Evolutionary conservation across 2,888 invertebrate genomes (phyloP).

Genomic region (Sinopyrophorus schimmeli): DNA sequence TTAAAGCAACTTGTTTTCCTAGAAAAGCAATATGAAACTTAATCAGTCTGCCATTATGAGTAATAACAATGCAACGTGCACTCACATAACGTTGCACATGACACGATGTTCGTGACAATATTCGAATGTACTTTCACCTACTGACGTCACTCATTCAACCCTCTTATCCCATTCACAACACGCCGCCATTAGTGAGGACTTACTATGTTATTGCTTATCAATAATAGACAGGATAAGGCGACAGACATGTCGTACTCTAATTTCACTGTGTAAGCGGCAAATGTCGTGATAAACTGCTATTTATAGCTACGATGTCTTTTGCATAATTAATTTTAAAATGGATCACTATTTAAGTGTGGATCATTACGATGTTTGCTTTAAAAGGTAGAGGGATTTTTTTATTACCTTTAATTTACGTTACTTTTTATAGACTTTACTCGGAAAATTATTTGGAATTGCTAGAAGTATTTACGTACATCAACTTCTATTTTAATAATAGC

Average conservation of each 20-base stretch:
- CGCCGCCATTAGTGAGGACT: conserved; percentile 17
- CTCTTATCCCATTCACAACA: conserved; percentile 15
- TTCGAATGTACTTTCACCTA: conserved; percentile 37
- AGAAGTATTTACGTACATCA: too few species aligned
- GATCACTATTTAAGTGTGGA: neutral
- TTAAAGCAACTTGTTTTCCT: neutral
- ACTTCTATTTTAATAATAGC: too few species aligned
- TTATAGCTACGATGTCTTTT: neutral
- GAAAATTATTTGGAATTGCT: neutral
- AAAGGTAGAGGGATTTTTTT: too few species aligned
- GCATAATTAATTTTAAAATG: conserved; percentile 3
- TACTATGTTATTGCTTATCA: conserved; percentile 21
- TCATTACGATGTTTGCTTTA: too few species aligned
- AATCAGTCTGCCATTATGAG: conserved; percentile 16
- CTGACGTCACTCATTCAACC: conserved; percentile 38
- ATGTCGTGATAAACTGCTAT: conserved; percentile 14
- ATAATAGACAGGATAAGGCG: conserved; percentile 13
- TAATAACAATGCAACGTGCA: conserved; percentile 29
- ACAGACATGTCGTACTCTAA: neutral
- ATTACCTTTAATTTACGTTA: too few species aligned
- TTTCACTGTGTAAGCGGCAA: conserved; percentile 3
- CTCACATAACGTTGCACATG: conserved; percentile 11
- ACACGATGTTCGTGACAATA: conserved; percentile 35
- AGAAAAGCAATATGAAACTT: neutral
- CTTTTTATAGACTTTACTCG: too few species aligned